These are phyloP conservation scores for Cremastobaeus sp. DNA, from an alignment of 2,888 invertebrate species.

Conservation along the genomic window DNA sequence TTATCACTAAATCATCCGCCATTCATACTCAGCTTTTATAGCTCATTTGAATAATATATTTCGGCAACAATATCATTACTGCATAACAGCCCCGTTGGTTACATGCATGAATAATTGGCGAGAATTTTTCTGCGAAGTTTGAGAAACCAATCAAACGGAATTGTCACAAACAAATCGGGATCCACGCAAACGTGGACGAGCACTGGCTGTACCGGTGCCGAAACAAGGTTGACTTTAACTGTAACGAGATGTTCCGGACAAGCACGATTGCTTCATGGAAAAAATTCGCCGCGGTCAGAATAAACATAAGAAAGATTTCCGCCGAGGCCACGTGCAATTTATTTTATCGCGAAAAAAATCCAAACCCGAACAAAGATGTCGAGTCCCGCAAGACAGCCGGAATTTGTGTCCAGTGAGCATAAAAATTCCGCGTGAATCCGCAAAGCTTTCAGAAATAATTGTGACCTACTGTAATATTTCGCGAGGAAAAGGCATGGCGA, in stretches of 20 bases:
- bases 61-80: no score
- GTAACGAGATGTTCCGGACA: slow-evolving; percentile 19
- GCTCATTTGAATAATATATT: no score
- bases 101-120: no score
- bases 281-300: slow-evolving; percentile 12
- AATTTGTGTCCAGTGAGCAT: slow-evolving; percentile 16
- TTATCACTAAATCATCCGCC: no score
- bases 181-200: no score
- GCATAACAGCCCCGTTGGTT: no score
- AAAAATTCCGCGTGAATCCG: slow-evolving; percentile 12
- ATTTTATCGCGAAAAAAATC: slow-evolving; percentile 8
- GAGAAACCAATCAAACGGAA: no score
- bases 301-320: slow-evolving; percentile 7
- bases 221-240: slow-evolving; percentile 18
- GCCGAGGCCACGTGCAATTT: slow-evolving; percentile 1
- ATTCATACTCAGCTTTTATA: no score
- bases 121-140: no score
- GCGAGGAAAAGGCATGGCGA: neutral
- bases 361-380: slow-evolving; percentile 24
- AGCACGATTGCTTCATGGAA: slow-evolving; percentile 22
- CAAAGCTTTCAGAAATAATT: slow-evolving; percentile 4
- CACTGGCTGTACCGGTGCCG: slow-evolving; percentile 15
- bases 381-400: slow-evolving; percentile 1
- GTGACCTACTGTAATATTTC: neutral
- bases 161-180: no score